Conservation (phyloP, 2,888 invertebrate genomes). For the Sminthurides aquaticus region DNA sequence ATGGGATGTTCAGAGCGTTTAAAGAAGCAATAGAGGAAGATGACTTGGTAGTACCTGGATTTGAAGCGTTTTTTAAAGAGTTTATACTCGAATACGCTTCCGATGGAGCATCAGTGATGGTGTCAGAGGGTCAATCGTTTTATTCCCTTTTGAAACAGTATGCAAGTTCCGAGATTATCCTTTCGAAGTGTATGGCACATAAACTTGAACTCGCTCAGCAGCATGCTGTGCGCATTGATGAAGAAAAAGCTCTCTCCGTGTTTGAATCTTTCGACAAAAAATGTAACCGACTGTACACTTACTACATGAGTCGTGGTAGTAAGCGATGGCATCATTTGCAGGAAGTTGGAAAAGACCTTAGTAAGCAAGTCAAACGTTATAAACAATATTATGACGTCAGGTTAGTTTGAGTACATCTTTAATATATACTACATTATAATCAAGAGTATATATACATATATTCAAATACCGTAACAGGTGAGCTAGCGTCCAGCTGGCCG, state of each 20-base stretch:
- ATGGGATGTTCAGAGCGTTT: not conserved
- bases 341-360: not conserved
- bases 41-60: slow-evolving; percentile 1
- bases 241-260: not conserved
- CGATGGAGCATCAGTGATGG: not conserved
- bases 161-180: not conserved
- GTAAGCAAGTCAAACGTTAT: not conserved
- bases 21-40: not conserved
- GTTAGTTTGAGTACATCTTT: too few species aligned
- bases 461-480: too few species aligned
- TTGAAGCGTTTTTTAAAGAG: not conserved
- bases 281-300: not conserved
- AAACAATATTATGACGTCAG: not conserved
- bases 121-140: not conserved
- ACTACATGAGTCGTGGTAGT: not conserved
- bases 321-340: not conserved
- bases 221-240: not conserved
- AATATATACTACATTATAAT: too few species aligned
- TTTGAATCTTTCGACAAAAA: not conserved
- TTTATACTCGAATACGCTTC: not conserved
- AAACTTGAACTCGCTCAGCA: not conserved
- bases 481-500: too few species aligned
- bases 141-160: not conserved
- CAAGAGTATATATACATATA: too few species aligned
- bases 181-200: not conserved